A percentile compares a stretch with the other conserved stretches of the same genome.
Evolutionary conservation across 2,797 vertebrate genomes (phyloP).

Genomic region (Mus caroli): DNA sequence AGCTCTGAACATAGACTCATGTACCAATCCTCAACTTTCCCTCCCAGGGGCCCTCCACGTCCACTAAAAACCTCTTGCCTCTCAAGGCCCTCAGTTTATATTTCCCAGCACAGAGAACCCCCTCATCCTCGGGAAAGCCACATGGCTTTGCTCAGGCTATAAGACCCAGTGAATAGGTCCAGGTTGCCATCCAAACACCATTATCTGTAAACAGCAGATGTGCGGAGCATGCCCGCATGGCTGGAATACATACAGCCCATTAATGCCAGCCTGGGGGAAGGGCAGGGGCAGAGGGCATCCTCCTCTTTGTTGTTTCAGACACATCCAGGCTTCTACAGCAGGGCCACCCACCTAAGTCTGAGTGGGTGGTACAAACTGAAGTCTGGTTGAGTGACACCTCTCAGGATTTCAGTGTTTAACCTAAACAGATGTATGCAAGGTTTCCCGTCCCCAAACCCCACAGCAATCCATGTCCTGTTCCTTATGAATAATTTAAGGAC

Average conservation of each 20-base stretch:
- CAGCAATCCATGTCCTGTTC: not conserved
- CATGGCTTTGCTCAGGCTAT: not conserved
- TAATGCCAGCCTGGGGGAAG: not conserved
- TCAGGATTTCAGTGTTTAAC: not conserved
- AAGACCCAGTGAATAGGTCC: not conserved
- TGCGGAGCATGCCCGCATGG: too few relatives aligned
- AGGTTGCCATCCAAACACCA: not conserved
- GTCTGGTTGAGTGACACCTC: not conserved
- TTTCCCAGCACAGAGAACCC: not conserved
- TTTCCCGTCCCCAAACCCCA: not conserved
- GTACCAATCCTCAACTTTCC: not conserved
- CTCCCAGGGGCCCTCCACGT: not conserved
- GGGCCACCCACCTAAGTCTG: not conserved
- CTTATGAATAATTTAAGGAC: slow-evolving; percentile 52
- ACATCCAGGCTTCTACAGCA: not conserved
- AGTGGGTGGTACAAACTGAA: fast-evolving
- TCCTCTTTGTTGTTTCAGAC: not conserved
- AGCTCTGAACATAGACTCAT: not conserved
- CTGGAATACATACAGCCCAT: not conserved
- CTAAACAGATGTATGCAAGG: not conserved
- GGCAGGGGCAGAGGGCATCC: not conserved
- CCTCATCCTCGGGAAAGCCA: not conserved
- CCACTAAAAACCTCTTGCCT: not conserved
- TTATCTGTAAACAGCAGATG: not conserved
- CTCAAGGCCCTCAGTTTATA: not conserved